Base-by-base conservation (phyloP, 2,888 invertebrate species). In the Zootermopsis nevadensis region DNA sequence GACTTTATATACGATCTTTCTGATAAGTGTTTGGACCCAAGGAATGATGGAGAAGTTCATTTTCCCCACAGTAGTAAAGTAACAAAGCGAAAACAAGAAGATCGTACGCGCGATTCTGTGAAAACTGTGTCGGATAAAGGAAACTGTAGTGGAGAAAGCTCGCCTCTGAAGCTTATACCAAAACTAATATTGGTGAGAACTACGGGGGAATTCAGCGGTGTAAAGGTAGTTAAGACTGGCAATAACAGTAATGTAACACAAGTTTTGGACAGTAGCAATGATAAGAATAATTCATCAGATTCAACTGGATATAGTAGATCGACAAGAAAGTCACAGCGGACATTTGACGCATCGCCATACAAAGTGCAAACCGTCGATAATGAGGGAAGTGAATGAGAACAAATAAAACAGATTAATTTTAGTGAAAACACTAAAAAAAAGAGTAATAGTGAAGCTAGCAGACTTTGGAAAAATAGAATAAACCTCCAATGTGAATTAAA, bases 1-100 rank as follows among this genome's bases (percentile, higher is more conserved):
- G 94, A 95, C 89, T 95, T 94, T 88, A 93, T 94, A 86, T 95
- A 94, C 87, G 94, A 94, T 89, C 89, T 94, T 85, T 92, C 93
- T 12, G 84, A 83, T 66, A 84, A 53, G 67, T 83, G 80, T 67
- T 33, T 81, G 30, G 74, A 82, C n/a, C 35, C 66, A 19, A 79
- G 31, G 38, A 66, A 27, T 12, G 79, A 79, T n/a, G 35, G 31
- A 35, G 79, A 79, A 0, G 60, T 66, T 24, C 48, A n/a, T n/a
- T n/a, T n/a, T n/a, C n/a, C n/a, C n/a, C n/a, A n/a, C n/a, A n/a
- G n/a, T n/a, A n/a, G 31, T 55, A 77, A 31, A 31, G 77, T 24
- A 24, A 33, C 38, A 8, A 55, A 27, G 31, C 31, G 33, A 22
- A 66, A 60, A 66, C 79, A 60, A 27, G 35, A 55, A 79, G 76